phyloP scores from a whole-genome alignment of 1,140 invertebrate genomes.

The Hirudo medicinalis region DNA sequence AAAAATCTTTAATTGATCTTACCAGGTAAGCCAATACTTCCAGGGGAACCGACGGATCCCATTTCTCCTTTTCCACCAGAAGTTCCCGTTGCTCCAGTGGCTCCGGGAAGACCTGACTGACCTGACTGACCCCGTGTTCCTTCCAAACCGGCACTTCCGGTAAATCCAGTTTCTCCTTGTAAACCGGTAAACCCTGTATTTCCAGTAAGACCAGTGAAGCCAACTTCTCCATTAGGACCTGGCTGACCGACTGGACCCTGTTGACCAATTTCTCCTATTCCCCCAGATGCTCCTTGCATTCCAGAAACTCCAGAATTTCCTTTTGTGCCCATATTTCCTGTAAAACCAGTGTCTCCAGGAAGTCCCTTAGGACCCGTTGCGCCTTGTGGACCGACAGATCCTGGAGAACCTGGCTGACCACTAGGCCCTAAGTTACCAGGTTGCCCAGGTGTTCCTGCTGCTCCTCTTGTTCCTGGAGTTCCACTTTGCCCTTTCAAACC shows the following conservation, averaged over 20 bases:
- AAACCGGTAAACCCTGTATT: neutral
- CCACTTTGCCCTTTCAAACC: slow-evolving; percentile 5
- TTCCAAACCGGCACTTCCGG: neutral
- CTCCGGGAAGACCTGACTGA: neutral
- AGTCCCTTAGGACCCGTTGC: neutral
- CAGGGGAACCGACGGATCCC: neutral
- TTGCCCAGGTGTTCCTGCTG: neutral
- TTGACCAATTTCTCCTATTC: slow-evolving; percentile 9
- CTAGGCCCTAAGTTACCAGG: neutral
- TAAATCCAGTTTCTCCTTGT: neutral
- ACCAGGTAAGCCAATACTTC: slow-evolving; percentile 2
- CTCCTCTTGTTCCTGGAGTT: neutral
- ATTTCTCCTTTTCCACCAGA: slow-evolving; percentile 5
- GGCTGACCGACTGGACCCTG: slow-evolving; percentile 1
- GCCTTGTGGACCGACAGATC: neutral
- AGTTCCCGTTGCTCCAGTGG: neutral
- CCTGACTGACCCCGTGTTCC: neutral
- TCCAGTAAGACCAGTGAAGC: neutral
- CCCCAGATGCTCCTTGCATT: slow-evolving; percentile 13
- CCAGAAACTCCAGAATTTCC: slow-evolving; percentile 15
- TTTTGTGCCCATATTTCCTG: neutral
- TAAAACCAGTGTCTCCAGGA: slow-evolving; percentile 3
- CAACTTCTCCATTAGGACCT: neutral
- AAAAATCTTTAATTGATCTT: neutral
- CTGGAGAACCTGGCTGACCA: neutral